Evolutionary conservation across 2,888 invertebrate genomes (phyloP), one percentile per base, ranked within the genome.

Genomic region (Hipparchia semele): DNA sequence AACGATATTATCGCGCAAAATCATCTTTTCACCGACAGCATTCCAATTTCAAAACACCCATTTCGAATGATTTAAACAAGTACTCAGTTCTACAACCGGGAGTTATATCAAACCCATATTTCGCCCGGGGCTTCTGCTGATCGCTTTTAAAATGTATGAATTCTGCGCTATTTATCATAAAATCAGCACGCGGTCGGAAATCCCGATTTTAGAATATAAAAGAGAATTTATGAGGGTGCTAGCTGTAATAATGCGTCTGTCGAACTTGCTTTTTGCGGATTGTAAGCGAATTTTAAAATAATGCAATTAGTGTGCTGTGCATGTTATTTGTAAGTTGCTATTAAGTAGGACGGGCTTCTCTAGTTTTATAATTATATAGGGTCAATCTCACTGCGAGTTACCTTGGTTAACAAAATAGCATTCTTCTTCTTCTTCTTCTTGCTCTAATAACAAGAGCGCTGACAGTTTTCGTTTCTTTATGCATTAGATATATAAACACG

Each of bases 101-200:
- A 68, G 67, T 75, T 39, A 60, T 39, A 60, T 39, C 68, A 51
- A 67, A 46, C 51, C 68, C 71, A 68, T 56, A 73, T 73, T 73
- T 61, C 73, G 53, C 69, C 61, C 60, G 65, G 45, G 66, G 61
- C 62, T 53, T 66, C 51, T 71, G 39, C 54, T 64, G 66, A 75
- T 75, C 71, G 54, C 76, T 79, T 79, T 80, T 80, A 76, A 76
- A 77, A 77, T 76, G 73, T 72, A 77, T 76, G 76, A 77, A 76
- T 73, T 77, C 73, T 74, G 73, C 66, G 70, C 72, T 76, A 75
- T 76, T 75, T 82, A 83, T 82, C 80, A 75, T 75, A 62, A 71
- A 71, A 75, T 75, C 73, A 71, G 69, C 73, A 75, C 71, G 71
- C 71, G 66, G 61, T 66, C 60, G 58, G 66, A 61, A 62, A 67